Evolutionary conservation across 2,113 vertebrate species (phyloP).

Genomic region (Marcusenius ussheri): DNA sequence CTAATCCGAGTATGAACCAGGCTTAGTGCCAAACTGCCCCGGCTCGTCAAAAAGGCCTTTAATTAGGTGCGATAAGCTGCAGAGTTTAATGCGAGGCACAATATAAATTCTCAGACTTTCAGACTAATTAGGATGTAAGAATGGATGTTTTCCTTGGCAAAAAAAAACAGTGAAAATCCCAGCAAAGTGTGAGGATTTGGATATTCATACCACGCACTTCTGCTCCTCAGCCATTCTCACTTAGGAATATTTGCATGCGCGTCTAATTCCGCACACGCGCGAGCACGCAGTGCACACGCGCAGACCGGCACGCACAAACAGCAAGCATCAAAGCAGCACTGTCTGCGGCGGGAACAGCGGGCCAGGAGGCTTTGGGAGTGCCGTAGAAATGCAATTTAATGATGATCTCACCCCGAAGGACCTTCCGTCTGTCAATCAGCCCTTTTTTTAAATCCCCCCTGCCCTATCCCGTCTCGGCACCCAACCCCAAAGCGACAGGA

Average conservation of each 20-base stretch:
- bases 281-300: neutral
- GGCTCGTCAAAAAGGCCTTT: neutral
- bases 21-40: neutral
- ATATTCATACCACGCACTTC: neutral
- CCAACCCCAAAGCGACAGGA: conserved; percentile 1
- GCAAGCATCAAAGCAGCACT: conserved; percentile 26
- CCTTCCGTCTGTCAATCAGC: conserved; percentile 52
- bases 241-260: neutral
- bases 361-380: conserved; percentile 15
- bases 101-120: neutral
- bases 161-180: neutral
- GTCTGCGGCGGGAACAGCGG: neutral
- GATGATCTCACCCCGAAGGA: conserved; percentile 52
- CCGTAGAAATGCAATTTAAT: conserved; percentile 44
- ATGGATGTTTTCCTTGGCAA: neutral
- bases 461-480: neutral
- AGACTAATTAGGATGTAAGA: neutral
- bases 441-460: neutral
- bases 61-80: conserved; percentile 1
- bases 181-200: conserved; percentile 7
- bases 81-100: conserved; percentile 7
- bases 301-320: neutral
- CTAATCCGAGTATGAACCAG: conserved; percentile 9
- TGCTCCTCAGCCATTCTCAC: neutral
- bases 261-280: neutral